phyloP scores from a whole-genome alignment of 2,113 vertebrate species.

The Amphilophus citrinellus region DNA sequence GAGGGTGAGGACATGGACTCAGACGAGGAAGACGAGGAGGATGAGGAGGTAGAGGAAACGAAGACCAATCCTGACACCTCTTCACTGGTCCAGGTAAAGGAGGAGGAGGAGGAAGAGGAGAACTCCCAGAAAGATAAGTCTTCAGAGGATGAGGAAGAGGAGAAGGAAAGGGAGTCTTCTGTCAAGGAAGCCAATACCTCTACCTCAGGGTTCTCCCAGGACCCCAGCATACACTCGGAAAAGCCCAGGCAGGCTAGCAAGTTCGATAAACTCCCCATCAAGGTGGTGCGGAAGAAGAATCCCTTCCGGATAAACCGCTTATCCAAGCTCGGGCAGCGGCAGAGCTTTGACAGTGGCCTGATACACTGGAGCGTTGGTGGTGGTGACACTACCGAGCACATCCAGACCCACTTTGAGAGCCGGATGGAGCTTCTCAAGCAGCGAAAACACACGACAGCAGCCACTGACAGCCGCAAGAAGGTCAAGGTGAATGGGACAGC shows the following conservation, averaged over 20 bases:
- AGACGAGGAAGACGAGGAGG: constrained; percentile 82
- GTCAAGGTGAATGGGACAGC: constrained; percentile 62
- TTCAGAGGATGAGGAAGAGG: constrained; percentile 65
- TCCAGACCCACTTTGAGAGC: constrained; percentile 98
- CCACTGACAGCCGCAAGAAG: constrained; percentile 79
- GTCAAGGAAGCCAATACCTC: constrained; percentile 61
- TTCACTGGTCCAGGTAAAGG: constrained; percentile 68
- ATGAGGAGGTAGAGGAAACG: constrained; percentile 76
- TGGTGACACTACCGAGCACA: constrained; percentile 97
- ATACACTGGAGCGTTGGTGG: constrained; percentile 98
- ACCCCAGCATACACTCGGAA: constrained; percentile 77
- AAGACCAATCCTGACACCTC: constrained; percentile 19
- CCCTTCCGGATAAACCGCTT: constrained; percentile 90
- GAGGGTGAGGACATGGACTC: constrained; percentile 82
- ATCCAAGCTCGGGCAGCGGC: constrained; percentile 89
- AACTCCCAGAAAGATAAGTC: constrained; percentile 55
- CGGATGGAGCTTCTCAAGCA: constrained; percentile 83
- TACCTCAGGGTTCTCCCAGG: constrained; percentile 63
- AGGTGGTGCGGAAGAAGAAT: constrained; percentile 93
- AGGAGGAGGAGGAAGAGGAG: constrained; percentile 74
- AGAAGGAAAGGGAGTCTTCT: constrained; percentile 57
- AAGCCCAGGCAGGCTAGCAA: constrained; percentile 91
- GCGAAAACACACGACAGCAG: constrained; percentile 78
- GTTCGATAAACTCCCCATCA: constrained; percentile 96
- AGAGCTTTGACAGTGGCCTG: constrained; percentile 95